Conservation (phyloP, 2,888 invertebrate genomes). For the Ormyrus nitidulus region DNA sequence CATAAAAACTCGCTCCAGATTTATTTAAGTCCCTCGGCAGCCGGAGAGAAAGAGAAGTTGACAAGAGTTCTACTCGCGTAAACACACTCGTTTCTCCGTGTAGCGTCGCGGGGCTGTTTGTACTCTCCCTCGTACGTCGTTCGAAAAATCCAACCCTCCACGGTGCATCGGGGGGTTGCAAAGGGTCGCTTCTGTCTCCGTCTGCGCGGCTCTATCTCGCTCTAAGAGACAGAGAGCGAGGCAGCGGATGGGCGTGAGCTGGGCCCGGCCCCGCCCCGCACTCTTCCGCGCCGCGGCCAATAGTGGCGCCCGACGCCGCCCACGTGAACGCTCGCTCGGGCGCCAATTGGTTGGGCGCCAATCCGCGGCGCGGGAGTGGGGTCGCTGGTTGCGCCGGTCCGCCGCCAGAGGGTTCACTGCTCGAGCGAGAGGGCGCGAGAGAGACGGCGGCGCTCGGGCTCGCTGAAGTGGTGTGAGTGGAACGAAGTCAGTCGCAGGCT, state of each 20-base stretch:
- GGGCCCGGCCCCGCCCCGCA: slow-evolving; percentile 1
- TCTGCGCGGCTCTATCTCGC: slow-evolving; percentile 6
- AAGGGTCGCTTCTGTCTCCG: background rate
- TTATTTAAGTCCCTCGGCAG: slow-evolving; percentile 72
- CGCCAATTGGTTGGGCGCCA: slow-evolving; percentile 42
- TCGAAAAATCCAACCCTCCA: slow-evolving; percentile 29
- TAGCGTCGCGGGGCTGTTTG: slow-evolving; percentile 70
- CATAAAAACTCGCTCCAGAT: slow-evolving; percentile 62
- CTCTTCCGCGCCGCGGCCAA: slow-evolving; percentile 14
- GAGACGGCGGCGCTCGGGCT: slow-evolving; percentile 62
- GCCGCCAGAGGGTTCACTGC: slow-evolving; percentile 73
- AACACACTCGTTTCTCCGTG: slow-evolving; percentile 74
- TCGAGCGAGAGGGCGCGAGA: slow-evolving; percentile 74
- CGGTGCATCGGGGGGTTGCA: slow-evolving; percentile 14
- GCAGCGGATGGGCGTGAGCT: background rate
- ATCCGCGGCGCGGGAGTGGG: slow-evolving; percentile 39
- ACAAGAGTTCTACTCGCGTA: slow-evolving; percentile 75
- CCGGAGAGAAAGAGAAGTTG: slow-evolving; percentile 62
- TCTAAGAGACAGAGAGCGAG: background rate
- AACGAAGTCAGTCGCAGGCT: slow-evolving; percentile 74
- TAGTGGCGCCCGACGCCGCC: slow-evolving; percentile 15
- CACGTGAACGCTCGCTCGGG: slow-evolving; percentile 12
- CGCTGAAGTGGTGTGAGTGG: slow-evolving; percentile 74
- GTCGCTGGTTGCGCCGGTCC: slow-evolving; percentile 76
- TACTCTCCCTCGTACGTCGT: slow-evolving; percentile 58